Evolutionary conservation across 2,113 vertebrate species (phyloP).

Genomic region (Clinocottus analis): DNA sequence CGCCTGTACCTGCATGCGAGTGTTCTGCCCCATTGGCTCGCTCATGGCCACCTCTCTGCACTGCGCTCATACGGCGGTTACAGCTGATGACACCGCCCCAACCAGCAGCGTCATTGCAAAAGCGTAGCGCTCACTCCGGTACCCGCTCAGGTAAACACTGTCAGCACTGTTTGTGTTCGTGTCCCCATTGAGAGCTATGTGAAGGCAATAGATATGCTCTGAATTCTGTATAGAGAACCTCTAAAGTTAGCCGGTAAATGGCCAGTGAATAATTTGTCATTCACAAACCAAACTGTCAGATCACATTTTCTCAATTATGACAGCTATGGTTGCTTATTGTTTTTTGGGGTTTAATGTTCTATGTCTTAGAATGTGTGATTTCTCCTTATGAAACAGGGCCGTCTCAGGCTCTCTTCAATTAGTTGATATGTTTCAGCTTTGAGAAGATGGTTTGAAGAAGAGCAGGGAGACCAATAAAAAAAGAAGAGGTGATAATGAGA

Average conservation of each 20-base stretch:
- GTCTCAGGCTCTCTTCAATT: slow-evolving; percentile 17
- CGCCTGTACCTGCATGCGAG: background rate
- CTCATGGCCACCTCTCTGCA: background rate
- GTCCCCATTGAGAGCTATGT: background rate
- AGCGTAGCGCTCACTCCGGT: background rate
- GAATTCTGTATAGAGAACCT: background rate
- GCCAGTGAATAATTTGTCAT: background rate
- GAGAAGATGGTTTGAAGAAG: slow-evolving; percentile 29
- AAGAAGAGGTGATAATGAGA: slow-evolving; percentile 74
- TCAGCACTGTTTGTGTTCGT: background rate
- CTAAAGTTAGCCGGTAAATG: no score
- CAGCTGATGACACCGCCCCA: background rate
- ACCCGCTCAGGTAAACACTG: background rate
- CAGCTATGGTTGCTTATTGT: no score
- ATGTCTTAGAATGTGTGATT: background rate
- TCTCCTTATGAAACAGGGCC: background rate
- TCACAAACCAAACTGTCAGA: background rate
- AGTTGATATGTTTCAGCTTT: slow-evolving; percentile 50
- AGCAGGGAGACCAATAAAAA: slow-evolving; percentile 39
- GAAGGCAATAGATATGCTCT: background rate
- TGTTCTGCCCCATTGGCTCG: background rate
- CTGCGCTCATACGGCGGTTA: background rate
- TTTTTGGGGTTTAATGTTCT: no score
- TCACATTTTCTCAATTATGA: no score
- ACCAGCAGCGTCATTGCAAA: background rate